These are phyloP conservation scores for Kryptopterus vitreolus DNA, from an alignment of 2,797 vertebrate species.

Conservation along the genomic window DNA sequence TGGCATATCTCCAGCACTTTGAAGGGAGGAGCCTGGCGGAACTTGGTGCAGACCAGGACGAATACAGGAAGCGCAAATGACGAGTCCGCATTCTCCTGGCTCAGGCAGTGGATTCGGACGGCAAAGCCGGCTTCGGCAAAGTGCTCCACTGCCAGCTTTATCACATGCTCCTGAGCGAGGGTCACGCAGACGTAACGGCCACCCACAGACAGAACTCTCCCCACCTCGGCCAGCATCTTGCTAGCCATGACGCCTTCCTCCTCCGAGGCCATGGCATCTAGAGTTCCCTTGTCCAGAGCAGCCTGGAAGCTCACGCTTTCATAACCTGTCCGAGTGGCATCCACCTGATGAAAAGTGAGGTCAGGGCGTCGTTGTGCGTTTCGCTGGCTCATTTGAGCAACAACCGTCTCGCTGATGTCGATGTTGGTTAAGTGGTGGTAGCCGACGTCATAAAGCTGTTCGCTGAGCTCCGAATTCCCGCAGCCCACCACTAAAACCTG, in stretches of 20 bases:
- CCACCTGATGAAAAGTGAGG: constrained; percentile 84
- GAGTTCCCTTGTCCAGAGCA: constrained; percentile 90
- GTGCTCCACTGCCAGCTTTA: constrained; percentile 83
- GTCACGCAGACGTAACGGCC: constrained; percentile 94
- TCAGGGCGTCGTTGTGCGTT: constrained; percentile 75
- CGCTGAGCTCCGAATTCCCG: constrained; percentile 94
- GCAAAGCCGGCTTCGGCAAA: constrained; percentile 89
- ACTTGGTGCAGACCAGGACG: constrained; percentile 91
- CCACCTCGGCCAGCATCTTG: constrained; percentile 87
- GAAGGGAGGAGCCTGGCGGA: constrained; percentile 76
- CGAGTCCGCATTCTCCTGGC: constrained; percentile 64
- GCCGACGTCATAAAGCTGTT: constrained; percentile 91
- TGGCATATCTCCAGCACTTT: constrained; percentile 76
- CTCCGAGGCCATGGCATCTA: constrained; percentile 89
- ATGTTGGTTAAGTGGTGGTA: constrained; percentile 87
- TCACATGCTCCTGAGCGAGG: constrained; percentile 87
- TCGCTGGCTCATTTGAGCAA: constrained; percentile 87
- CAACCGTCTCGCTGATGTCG: constrained; percentile 86
- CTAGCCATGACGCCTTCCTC: constrained; percentile 78
- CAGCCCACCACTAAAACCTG: constrained; percentile 96
- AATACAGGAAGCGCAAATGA: constrained; percentile 87
- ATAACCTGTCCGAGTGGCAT: constrained; percentile 87
- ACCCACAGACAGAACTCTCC: constrained; percentile 83
- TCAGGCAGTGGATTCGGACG: constrained; percentile 86
- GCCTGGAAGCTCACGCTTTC: constrained; percentile 83